Conservation (phyloP, 92 coral and sea anemone genomes). For the Porites evermanni region DNA sequence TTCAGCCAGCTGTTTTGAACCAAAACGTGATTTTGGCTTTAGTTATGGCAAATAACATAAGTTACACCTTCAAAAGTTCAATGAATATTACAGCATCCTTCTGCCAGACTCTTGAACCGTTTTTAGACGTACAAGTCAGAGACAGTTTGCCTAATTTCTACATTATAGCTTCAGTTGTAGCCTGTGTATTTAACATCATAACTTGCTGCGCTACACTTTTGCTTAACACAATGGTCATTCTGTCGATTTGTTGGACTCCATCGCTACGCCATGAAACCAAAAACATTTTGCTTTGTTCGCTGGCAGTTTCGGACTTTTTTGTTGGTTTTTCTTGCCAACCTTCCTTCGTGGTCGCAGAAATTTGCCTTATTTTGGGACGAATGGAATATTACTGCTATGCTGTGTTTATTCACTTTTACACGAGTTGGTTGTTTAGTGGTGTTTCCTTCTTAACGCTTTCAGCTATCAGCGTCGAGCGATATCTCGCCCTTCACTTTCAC, state of each 20-base stretch:
- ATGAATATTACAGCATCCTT: background rate
- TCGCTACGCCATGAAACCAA: conserved; percentile 25
- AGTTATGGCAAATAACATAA: conserved; percentile 26
- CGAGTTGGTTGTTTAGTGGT: conserved; percentile 39
- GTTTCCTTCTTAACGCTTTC: conserved; percentile 37
- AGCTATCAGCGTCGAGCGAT: conserved; percentile 35
- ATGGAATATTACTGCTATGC: conserved; percentile 21
- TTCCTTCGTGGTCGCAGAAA: conserved; percentile 25
- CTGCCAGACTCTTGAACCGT: conserved; percentile 21
- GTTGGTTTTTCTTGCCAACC: conserved; percentile 28
- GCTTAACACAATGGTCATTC: conserved; percentile 3
- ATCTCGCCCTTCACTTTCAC: conserved; percentile 41
- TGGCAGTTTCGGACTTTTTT: conserved; percentile 41
- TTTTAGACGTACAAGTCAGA: conserved; percentile 26
- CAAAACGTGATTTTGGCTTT: background rate
- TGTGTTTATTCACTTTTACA: conserved; percentile 24
- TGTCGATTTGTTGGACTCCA: conserved; percentile 18
- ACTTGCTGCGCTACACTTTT: conserved; percentile 3
- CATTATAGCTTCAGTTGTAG: background rate
- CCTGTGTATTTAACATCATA: background rate
- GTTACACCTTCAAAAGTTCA: background rate
- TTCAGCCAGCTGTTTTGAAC: background rate
- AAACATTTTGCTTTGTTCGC: conserved; percentile 20
- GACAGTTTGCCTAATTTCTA: conserved; percentile 25
- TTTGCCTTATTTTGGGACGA: conserved; percentile 15